Base-by-base conservation (phyloP, 2,113 vertebrate genomes). In the Ptilonorhynchus violaceus region DNA sequence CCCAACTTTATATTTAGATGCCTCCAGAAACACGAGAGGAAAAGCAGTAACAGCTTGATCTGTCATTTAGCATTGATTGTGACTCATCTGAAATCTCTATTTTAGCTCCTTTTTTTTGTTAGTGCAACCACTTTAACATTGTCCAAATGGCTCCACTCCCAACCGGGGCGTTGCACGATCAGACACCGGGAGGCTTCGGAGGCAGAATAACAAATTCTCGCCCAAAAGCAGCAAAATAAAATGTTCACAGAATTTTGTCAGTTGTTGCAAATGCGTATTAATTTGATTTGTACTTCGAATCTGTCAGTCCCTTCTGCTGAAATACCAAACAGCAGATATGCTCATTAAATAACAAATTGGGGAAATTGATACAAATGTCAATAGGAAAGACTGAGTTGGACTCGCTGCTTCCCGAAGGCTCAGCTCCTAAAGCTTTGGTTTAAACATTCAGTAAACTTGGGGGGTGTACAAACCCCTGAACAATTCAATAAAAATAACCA, bases 231-330 rank as follows among this genome's bases (percentile, higher is more conserved):
- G 85, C 83, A 83, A 86, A 89, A 88, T 59, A 49, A 50, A 93
- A 81, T 28, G 68, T 84, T 85, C 81, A 28, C 49, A 5, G 60
- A 8, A 53, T 78, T 88, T 20, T 96, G 63, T 79, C 93, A 33
- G 16, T 95, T 76, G 88, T 49, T 86, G 64, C 68, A 67, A 91
- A 37, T 15, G 73, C 88, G 92, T 78, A 84, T 94, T 92, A 84
- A 80, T 89, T 63, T 49, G 81, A 64, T 79, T 89, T 94, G 91
- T 84, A 42, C 89, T 85, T 79, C 23, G 86, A 72, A 42, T 87
- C 63, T 88, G 79, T 92, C 78, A 6, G 75, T 66, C 74, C 79
- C 93, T 94, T 89, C 92, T 89, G 81, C 80, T 69, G 66, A 53
- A 52, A 55, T 75, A 46, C 64, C 13, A 24, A 58, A 44, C 31